Percentiles rank a stretch among this genome's conserved stretches.
Evolutionary conservation across 2,797 vertebrate genomes (phyloP).

Genomic region (Sebastiscus albofasciatus): DNA sequence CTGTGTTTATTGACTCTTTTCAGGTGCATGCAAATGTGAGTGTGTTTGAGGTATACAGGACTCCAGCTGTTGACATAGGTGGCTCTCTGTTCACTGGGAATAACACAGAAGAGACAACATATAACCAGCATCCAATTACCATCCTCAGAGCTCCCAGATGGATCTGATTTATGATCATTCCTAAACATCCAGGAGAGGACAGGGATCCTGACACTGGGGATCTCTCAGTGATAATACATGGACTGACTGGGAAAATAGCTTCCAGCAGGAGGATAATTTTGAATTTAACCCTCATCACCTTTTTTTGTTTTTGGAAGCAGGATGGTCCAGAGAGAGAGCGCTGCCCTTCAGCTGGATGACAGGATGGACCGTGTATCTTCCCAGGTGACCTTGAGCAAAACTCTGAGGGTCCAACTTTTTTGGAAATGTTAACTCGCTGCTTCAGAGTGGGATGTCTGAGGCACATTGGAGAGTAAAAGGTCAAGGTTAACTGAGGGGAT

Average conservation of each 20-base stretch:
- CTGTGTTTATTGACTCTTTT: slow-evolving; percentile 55
- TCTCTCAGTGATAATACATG: slow-evolving; percentile 27
- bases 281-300: slow-evolving; percentile 17
- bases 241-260: slow-evolving; percentile 45
- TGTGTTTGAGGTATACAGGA: slow-evolving; percentile 24
- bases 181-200: slow-evolving; percentile 33
- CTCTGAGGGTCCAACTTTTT: slow-evolving; percentile 19
- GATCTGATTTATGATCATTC: slow-evolving; percentile 48
- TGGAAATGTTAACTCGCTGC: slow-evolving; percentile 30
- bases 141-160: slow-evolving; percentile 43
- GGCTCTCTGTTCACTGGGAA: slow-evolving; percentile 33
- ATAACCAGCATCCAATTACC: slow-evolving; percentile 9
- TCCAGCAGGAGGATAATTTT: slow-evolving; percentile 20
- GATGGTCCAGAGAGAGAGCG: slow-evolving; percentile 22
- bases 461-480: neutral
- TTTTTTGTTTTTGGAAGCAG: slow-evolving; percentile 17
- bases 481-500: slow-evolving; percentile 14
- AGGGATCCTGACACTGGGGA: slow-evolving; percentile 31
- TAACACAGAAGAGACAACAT: slow-evolving; percentile 6
- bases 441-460: slow-evolving; percentile 6
- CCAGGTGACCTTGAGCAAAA: slow-evolving; percentile 37
- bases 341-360: slow-evolving; percentile 12
- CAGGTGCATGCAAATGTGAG: slow-evolving; percentile 40
- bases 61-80: slow-evolving; percentile 60
- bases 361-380: slow-evolving; percentile 2